Evolutionary conservation across 2,113 vertebrate genomes (phyloP).

Genomic region (Antennarius striatus): DNA sequence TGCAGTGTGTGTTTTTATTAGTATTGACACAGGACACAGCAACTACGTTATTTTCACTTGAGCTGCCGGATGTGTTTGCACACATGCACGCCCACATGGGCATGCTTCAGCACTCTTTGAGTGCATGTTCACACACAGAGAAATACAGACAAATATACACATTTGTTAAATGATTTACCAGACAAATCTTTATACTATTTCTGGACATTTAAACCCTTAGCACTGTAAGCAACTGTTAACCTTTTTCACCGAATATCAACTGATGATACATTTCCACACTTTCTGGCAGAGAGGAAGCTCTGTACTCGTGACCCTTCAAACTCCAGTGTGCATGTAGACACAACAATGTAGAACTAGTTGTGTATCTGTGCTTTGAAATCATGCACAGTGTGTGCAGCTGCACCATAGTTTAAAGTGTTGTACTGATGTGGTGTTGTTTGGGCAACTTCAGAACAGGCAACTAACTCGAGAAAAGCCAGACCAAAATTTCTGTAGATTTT

Average conservation of each 20-base stretch:
- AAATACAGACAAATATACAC: conserved; percentile 38
- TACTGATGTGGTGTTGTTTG: conserved; percentile 19
- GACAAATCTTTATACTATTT: conserved; percentile 8
- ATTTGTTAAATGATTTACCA: conserved; percentile 13
- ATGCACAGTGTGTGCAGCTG: conserved; percentile 50
- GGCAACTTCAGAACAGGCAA: conserved; percentile 42
- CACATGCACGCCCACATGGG: conserved; percentile 27
- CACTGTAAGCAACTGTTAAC: conserved; percentile 42
- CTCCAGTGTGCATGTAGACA: conserved; percentile 44
- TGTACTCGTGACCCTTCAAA: conserved; percentile 31
- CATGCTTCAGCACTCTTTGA: conserved; percentile 33
- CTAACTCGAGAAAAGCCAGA: conserved; percentile 46
- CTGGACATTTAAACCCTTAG: conserved; percentile 24
- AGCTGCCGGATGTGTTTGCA: conserved; percentile 48
- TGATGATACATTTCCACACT: conserved; percentile 5
- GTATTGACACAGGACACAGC: conserved; percentile 60
- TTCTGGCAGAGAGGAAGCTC: conserved; percentile 31
- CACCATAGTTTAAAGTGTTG: conserved; percentile 19
- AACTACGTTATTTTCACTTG: conserved; percentile 42
- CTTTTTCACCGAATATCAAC: neutral
- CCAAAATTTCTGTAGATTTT: conserved; percentile 20
- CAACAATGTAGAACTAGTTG: conserved; percentile 50
- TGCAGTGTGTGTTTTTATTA: conserved; percentile 52
- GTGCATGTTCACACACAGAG: conserved; percentile 29
- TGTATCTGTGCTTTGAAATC: conserved; percentile 38